phyloP scores from a whole-genome alignment of 1,140 invertebrate genomes.

The Olivierus martensii region DNA sequence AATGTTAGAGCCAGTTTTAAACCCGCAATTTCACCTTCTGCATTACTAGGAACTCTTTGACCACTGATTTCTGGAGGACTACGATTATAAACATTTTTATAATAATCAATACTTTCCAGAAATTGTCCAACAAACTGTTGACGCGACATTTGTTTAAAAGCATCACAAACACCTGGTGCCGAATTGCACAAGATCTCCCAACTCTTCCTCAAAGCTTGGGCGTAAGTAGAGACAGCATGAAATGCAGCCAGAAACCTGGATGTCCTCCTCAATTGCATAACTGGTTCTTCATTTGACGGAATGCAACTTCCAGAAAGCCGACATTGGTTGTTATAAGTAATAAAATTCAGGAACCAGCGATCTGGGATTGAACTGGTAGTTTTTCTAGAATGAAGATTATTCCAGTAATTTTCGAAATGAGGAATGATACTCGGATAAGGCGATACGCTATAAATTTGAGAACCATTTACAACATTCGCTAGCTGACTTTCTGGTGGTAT shows the following conservation, averaged over 20 bases:
- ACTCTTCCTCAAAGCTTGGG: conserved; percentile 29
- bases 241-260: conserved; percentile 31
- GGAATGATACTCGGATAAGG: conserved; percentile 8
- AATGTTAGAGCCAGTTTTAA: conserved; percentile 11
- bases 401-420: conserved; percentile 13
- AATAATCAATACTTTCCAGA: conserved; percentile 22
- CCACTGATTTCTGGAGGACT: conserved; percentile 18
- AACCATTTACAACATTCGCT: not conserved
- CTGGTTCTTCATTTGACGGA: conserved; percentile 13
- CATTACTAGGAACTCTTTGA: conserved; percentile 2
- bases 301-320: not conserved
- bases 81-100: conserved; percentile 19
- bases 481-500: conserved; percentile 1
- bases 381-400: conserved; percentile 2
- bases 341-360: conserved; percentile 8
- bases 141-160: conserved; percentile 24
- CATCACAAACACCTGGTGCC: conserved; percentile 25
- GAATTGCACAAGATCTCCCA: conserved; percentile 26
- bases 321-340: not conserved
- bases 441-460: conserved; percentile 8
- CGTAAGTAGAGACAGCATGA: conserved; percentile 32
- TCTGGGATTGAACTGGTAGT: not conserved
- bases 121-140: conserved; percentile 28
- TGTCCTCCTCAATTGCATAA: conserved; percentile 19
- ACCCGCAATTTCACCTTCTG: conserved; percentile 11